These are phyloP conservation scores for Aurelia sp. DNA, from an alignment of 30 jellyfish, hydroid and myxozoan genomes.

Conservation along the genomic window DNA sequence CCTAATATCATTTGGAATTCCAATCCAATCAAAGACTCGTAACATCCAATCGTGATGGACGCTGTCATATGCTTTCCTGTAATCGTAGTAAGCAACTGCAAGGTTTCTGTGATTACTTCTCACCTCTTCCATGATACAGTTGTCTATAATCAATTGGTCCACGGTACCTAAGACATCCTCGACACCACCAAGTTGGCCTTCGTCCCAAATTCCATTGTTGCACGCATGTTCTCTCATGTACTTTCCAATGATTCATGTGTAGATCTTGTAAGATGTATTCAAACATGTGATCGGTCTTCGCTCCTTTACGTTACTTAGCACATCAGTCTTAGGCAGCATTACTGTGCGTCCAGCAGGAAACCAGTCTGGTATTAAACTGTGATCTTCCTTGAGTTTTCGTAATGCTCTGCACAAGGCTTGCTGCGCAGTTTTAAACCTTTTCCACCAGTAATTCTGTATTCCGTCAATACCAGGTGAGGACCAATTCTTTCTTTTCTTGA, in stretches of 20 bases:
- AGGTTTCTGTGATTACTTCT: not conserved
- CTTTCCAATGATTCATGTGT: conserved; percentile 8
- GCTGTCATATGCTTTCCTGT: not conserved
- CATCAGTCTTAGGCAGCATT: conserved; percentile 12
- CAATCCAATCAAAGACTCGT: conserved; percentile 5
- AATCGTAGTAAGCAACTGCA: conserved; percentile 4
- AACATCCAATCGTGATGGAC: conserved; percentile 11
- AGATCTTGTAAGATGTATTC: no score
- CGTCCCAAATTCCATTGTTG: conserved; percentile 17
- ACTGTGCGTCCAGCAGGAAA: conserved; percentile 17
- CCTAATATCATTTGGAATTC: not conserved
- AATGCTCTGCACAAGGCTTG: no score
- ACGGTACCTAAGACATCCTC: conserved; percentile 12
- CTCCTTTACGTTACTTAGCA: conserved; percentile 3
- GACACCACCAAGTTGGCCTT: conserved; percentile 12
- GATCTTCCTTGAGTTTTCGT: not conserved
- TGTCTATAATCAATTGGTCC: conserved; percentile 6
- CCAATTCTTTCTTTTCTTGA: conserved; percentile 34
- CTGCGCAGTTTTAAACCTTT: not conserved
- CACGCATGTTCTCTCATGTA: conserved; percentile 31
- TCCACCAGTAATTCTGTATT: conserved; percentile 27
- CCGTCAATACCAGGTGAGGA: conserved; percentile 34
- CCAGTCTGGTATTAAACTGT: conserved; percentile 11
- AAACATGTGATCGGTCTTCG: conserved; percentile 16
- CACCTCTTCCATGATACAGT: conserved; percentile 5